Percentiles rank a stretch among this genome's conserved stretches.
phyloP scores from a whole-genome alignment of 2,888 invertebrate genomes.

The Tinea trinotella region DNA sequence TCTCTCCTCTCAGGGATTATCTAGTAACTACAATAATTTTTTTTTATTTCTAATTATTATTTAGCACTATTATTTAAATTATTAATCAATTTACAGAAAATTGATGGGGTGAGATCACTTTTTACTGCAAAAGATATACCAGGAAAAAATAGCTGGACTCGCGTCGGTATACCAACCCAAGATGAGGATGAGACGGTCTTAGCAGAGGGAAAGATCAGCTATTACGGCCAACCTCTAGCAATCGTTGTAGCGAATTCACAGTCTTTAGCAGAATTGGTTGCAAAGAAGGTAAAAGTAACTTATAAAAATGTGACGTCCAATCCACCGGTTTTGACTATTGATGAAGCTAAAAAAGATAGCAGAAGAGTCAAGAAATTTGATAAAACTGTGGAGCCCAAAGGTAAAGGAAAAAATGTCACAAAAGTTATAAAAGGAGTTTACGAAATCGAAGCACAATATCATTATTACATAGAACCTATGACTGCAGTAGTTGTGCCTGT shows the following conservation, averaged over 20 bases:
- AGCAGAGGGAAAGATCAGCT: conserved; percentile 67
- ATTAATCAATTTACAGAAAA: conserved; percentile 55
- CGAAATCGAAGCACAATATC: conserved; percentile 78
- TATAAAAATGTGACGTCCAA: conserved; percentile 55
- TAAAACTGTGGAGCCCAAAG: conserved; percentile 35
- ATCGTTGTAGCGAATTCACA: conserved; percentile 76
- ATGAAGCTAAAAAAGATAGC: conserved; percentile 57
- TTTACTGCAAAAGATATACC: conserved; percentile 79
- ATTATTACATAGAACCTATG: conserved; percentile 82
- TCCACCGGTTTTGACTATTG: conserved; percentile 47
- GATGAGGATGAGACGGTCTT: conserved; percentile 64
- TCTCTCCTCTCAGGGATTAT: neutral
- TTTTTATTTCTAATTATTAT: too few relatives aligned
- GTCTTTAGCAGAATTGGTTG: conserved; percentile 67
- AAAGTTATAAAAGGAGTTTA: conserved; percentile 71
- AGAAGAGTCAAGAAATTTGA: conserved; percentile 29
- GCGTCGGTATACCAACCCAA: conserved; percentile 41
- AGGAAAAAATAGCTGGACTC: conserved; percentile 72
- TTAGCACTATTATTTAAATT: too few relatives aligned
- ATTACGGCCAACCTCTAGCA: conserved; percentile 79
- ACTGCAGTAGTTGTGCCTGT: conserved; percentile 76
- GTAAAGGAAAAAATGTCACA: conserved; percentile 40
- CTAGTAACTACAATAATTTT: neutral
- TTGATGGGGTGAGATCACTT: conserved; percentile 76
- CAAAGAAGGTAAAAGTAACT: conserved; percentile 70